Evolutionary conservation across 2,113 vertebrate species (phyloP).

Genomic region (Ceyx melanurus): DNA sequence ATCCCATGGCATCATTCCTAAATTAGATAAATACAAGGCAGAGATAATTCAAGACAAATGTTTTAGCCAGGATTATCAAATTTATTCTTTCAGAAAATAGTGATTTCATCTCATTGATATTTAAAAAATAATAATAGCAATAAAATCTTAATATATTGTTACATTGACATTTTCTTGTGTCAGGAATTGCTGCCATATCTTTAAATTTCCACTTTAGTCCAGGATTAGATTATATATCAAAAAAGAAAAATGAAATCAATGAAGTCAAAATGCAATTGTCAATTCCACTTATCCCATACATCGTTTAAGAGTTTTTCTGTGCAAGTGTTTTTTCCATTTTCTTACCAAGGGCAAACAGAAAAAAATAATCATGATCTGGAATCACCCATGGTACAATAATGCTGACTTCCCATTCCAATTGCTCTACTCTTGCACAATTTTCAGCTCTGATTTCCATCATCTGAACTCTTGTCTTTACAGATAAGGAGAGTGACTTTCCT

Average conservation of each 20-base stretch:
- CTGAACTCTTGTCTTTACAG: neutral
- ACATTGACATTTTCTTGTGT: neutral
- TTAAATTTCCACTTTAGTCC: neutral
- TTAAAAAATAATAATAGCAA: neutral
- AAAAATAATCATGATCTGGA: neutral
- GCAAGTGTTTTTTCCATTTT: neutral
- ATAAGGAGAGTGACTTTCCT: neutral
- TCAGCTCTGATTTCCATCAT: neutral
- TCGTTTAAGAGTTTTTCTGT: neutral
- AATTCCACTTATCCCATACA: neutral
- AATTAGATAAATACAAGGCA: neutral
- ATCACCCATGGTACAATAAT: neutral
- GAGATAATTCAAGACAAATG: conserved; percentile 29
- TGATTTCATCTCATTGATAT: conserved; percentile 8
- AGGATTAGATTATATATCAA: conserved; percentile 10
- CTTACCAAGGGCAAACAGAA: neutral
- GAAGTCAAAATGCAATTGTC: conserved; percentile 13
- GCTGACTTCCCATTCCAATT: neutral
- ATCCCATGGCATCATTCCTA: neutral
- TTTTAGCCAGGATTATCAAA: neutral
- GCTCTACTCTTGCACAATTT: neutral
- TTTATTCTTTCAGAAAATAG: neutral
- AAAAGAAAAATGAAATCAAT: neutral
- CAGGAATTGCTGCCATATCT: neutral
- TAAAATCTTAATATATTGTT: neutral